phyloP scores from a whole-genome alignment of 2,888 invertebrate genomes.

The Ceramica pisi region DNA sequence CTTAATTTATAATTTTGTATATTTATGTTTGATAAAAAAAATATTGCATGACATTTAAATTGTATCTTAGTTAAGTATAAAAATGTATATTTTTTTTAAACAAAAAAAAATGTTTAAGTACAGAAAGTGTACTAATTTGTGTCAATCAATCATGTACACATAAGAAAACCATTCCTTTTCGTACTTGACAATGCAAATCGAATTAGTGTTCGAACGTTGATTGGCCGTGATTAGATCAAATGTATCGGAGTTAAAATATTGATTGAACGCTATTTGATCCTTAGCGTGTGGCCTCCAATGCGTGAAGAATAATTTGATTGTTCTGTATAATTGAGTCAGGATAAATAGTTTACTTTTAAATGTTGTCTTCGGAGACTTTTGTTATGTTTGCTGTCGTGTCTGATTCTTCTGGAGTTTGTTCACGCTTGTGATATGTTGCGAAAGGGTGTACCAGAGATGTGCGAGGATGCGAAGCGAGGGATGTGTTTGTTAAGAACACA shows the following conservation, averaged over 20 bases:
- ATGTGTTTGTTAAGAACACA: too few relatives aligned
- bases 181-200: slow-evolving; percentile 22
- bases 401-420: neutral
- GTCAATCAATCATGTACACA: neutral
- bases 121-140: neutral
- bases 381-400: too few relatives aligned
- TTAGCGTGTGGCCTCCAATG: slow-evolving; percentile 13
- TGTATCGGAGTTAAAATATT: slow-evolving; percentile 36
- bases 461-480: too few relatives aligned
- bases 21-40: too few relatives aligned
- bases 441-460: too few relatives aligned
- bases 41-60: too few relatives aligned
- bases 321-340: neutral
- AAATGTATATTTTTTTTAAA: too few relatives aligned
- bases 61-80: too few relatives aligned
- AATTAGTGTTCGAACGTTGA: slow-evolving; percentile 39
- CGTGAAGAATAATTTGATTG: slow-evolving; percentile 25
- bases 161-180: slow-evolving; percentile 3
- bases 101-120: too few relatives aligned
- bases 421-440: too few relatives aligned
- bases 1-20: too few relatives aligned
- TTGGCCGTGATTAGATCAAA: slow-evolving; percentile 44
- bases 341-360: neutral
- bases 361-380: neutral
- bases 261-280: slow-evolving; percentile 44